Percentiles rank a stretch among this genome's conserved stretches.
Evolutionary conservation across 2,888 invertebrate species (phyloP).

Genomic region (Caenorhabditis sinica): DNA sequence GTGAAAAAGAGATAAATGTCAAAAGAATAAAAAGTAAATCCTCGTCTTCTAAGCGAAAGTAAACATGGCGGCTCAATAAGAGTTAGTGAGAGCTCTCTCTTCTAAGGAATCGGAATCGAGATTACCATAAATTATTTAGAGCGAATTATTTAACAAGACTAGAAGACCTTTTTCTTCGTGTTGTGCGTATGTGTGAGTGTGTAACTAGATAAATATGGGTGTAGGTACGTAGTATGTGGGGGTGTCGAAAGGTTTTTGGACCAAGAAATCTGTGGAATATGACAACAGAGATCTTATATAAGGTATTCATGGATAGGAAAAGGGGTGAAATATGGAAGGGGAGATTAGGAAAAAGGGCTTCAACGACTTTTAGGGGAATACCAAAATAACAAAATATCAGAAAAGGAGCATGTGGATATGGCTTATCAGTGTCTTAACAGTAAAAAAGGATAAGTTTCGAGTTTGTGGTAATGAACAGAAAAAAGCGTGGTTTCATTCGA

Average conservation of each 20-base stretch:
- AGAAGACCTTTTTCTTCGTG: slow-evolving; percentile 14
- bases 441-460: not conserved
- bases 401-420: not conserved
- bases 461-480: no score
- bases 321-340: not conserved
- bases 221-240: slow-evolving; percentile 1
- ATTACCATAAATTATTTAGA: slow-evolving; percentile 66
- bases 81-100: not conserved
- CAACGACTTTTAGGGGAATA: slow-evolving; percentile 33
- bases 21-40: slow-evolving; percentile 24
- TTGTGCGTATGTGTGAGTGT: slow-evolving; percentile 6
- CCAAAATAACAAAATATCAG: not conserved
- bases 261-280: slow-evolving; percentile 2
- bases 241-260: slow-evolving; percentile 31
- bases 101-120: slow-evolving; percentile 45
- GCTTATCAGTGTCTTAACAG: not conserved
- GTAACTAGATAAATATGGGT: slow-evolving; percentile 43
- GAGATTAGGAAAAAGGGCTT: slow-evolving; percentile 30
- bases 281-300: slow-evolving; percentile 5
- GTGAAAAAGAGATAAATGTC: slow-evolving; percentile 10
- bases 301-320: not conserved
- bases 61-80: slow-evolving; percentile 52
- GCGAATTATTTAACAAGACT: slow-evolving; percentile 54
- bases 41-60: slow-evolving; percentile 34
- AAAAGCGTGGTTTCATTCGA: no score